Percentiles rank a stretch among this genome's conserved stretches.
phyloP scores from a whole-genome alignment of 1,140 invertebrate genomes.

The Agrypnia vestita region DNA sequence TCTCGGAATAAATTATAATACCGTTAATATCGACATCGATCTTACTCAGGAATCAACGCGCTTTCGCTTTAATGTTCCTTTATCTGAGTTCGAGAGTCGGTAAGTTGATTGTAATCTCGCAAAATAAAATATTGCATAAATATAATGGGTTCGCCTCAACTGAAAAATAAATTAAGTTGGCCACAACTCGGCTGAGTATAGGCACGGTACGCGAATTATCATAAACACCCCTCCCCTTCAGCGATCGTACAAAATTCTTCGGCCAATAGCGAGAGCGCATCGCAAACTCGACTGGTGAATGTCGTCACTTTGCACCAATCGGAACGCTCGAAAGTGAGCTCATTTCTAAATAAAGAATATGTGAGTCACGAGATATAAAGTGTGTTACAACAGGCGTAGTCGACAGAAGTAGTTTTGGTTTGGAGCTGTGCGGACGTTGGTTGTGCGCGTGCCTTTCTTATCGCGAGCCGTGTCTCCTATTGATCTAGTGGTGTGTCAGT shows the following conservation, averaged over 20 bases:
- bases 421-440: slow-evolving; percentile 24
- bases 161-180: slow-evolving; percentile 48
- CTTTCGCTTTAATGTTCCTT: not conserved
- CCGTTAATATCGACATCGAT: too few relatives aligned
- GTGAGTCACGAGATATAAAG: slow-evolving; percentile 75
- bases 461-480: slow-evolving; percentile 34
- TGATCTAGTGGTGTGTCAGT: slow-evolving; percentile 51
- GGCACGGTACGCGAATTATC: slow-evolving; percentile 61
- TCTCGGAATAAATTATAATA: too few relatives aligned
- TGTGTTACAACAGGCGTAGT: slow-evolving; percentile 58
- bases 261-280: slow-evolving; percentile 60
- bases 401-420: slow-evolving; percentile 51
- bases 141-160: slow-evolving; percentile 42
- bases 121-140: slow-evolving; percentile 51
- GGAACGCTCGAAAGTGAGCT: slow-evolving; percentile 66
- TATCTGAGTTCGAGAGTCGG: slow-evolving; percentile 18
- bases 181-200: slow-evolving; percentile 34
- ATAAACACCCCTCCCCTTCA: slow-evolving; percentile 70
- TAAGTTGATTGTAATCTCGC: slow-evolving; percentile 58
- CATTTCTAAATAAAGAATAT: slow-evolving; percentile 72
- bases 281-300: slow-evolving; percentile 2
- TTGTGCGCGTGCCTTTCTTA: slow-evolving; percentile 45
- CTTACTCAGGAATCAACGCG: not conserved
- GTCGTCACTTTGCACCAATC: slow-evolving; percentile 70
- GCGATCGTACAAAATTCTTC: slow-evolving; percentile 42